Conservation (phyloP, 2,888 invertebrate species). For the Corbicula japonica region DNA sequence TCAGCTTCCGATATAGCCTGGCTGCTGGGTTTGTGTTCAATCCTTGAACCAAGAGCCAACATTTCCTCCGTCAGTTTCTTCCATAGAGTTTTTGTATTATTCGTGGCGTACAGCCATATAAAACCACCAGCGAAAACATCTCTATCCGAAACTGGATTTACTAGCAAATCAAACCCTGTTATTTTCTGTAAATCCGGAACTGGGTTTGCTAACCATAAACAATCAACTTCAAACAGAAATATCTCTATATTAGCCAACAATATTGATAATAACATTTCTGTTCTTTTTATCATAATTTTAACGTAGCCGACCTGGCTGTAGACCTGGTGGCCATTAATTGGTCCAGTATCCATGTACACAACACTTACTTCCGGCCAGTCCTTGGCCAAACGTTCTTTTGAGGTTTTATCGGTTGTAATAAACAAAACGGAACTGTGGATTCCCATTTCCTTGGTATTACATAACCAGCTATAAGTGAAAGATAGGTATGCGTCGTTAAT, state of each 20-base stretch:
- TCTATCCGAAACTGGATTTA: constrained; percentile 60
- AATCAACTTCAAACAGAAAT: constrained; percentile 78
- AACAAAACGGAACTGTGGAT: constrained; percentile 73
- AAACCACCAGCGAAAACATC: constrained; percentile 72
- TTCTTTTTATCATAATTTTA: constrained; percentile 72
- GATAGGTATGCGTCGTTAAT: constrained; percentile 75
- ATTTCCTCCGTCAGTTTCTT: constrained; percentile 66
- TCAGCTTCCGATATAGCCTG: constrained; percentile 66
- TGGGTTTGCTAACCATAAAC: constrained; percentile 75
- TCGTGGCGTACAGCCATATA: constrained; percentile 68
- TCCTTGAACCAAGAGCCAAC: constrained; percentile 57
- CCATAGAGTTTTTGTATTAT: constrained; percentile 67
- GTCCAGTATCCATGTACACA: constrained; percentile 54
- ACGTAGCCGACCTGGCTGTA: constrained; percentile 77
- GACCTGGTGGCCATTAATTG: constrained; percentile 65
- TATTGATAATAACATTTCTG: constrained; percentile 65
- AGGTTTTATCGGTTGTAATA: constrained; percentile 70
- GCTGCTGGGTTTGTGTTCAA: constrained; percentile 48
- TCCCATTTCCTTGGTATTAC: constrained; percentile 74
- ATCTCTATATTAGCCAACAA: constrained; percentile 65
- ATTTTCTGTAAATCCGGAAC: constrained; percentile 58
- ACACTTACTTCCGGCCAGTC: constrained; percentile 73
- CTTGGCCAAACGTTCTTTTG: constrained; percentile 62
- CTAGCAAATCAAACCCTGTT: constrained; percentile 67
- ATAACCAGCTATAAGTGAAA: constrained; percentile 75